Evolutionary conservation across 2,113 vertebrate species (phyloP).

Genomic region (Desmodus rotundus): DNA sequence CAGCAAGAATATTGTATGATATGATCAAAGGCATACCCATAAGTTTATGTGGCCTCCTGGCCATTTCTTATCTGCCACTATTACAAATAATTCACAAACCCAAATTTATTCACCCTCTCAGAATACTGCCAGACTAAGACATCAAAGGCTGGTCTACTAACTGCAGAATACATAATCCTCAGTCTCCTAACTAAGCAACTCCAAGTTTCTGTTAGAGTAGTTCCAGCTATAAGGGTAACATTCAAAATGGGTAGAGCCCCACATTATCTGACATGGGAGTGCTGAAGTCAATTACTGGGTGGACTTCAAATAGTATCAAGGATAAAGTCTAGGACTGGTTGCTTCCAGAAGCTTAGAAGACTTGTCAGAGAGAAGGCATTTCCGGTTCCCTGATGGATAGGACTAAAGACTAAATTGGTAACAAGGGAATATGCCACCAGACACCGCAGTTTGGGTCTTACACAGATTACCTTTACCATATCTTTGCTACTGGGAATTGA

Average conservation of each 20-base stretch:
- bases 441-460: background rate
- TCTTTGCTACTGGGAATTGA: background rate
- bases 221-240: background rate
- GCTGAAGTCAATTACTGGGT: background rate
- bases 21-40: background rate
- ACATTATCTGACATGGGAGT: background rate
- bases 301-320: background rate
- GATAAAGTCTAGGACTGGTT: background rate
- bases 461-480: background rate
- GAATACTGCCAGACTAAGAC: background rate
- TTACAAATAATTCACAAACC: background rate
- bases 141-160: background rate
- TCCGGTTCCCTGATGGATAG: background rate
- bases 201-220: background rate
- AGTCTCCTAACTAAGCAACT: background rate
- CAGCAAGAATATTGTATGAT: background rate
- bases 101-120: background rate
- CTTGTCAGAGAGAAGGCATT: background rate
- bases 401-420: background rate
- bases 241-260: background rate
- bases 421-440: background rate
- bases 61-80: background rate
- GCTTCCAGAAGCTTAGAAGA: background rate
- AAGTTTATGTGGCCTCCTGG: background rate
- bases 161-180: background rate